Evolutionary conservation across 1,140 invertebrate species (phyloP), one percentile per base, ranked within the genome.

Genomic region (Drosophila varians): DNA sequence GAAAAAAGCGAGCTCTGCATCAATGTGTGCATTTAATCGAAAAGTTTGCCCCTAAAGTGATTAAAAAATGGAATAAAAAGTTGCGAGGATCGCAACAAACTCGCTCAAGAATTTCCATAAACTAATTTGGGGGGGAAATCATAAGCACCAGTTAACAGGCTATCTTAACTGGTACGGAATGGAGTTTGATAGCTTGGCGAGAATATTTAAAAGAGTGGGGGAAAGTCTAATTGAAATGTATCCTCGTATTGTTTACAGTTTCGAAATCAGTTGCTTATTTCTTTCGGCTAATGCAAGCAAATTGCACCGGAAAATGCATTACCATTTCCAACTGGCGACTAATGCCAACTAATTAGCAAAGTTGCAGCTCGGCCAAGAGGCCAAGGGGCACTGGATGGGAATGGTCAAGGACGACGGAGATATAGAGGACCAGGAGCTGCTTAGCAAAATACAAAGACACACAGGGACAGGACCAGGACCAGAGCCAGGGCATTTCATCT

Each of bases 281-380:
- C n/a, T 52, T 21, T 2, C 7, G 21, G 4, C 14, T 52, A 51
- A 64, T 65, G 23, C 57, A 42, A 49, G 57, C 12, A 49, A 48
- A 65, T 65, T 64, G 34, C 36, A 47, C 23, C 36, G 12, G 18
- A 65, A 62, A 62, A 31, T 64, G 36, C 64, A 66, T 66, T 66
- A 31, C 34, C 36, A 51, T 52, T 43, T 31, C 26, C 49, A 25
- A 58, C 31, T 38, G 14, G 11, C 8, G 31, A 14, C 56, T 53
- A 58, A 54, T 55, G 31, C 31, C 48, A 38, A 36, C 61, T 68
- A 68, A 68, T 68, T 68, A 68, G 38, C 47, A 66, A 43, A 53
- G 61, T 68, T 66, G 21, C 47, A 66, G 47, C 7, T 19, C 19
- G 25, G 1, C n/a, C n/a, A n/a, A 26, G 9, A 8, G 7, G n/a